Percentiles rank a stretch among this genome's conserved stretches.
Evolutionary conservation across 2,113 vertebrate species (phyloP).

Genomic region (Amia ocellicauda): DNA sequence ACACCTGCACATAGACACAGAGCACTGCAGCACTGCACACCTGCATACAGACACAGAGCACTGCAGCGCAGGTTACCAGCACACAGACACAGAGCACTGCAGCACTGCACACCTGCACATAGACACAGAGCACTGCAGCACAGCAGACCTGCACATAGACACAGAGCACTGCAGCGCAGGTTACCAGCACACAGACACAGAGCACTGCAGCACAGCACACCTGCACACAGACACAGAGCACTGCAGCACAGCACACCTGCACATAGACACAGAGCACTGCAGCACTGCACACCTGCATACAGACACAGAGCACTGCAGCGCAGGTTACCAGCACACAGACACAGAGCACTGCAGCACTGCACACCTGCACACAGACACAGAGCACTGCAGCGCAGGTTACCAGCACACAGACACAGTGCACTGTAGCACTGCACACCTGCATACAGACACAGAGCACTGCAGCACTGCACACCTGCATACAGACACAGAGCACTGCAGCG

Average conservation of each 20-base stretch:
- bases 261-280: neutral
- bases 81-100: neutral
- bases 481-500: neutral
- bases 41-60: neutral
- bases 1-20: neutral
- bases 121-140: neutral
- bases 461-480: constrained; percentile 53
- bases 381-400: too few relatives aligned
- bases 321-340: neutral
- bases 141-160: neutral
- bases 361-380: too few relatives aligned
- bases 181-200: neutral
- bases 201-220: constrained; percentile 46
- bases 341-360: neutral
- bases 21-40: neutral
- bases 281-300: constrained; percentile 23
- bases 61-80: neutral
- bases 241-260: neutral
- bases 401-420: too few relatives aligned
- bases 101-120: neutral
- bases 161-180: neutral
- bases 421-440: neutral
- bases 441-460: neutral
- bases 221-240: constrained; percentile 35
- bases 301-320: neutral